These are phyloP conservation scores for Stomatorhinus walkeri DNA, from an alignment of 2,797 vertebrate genomes.

Conservation along the genomic window DNA sequence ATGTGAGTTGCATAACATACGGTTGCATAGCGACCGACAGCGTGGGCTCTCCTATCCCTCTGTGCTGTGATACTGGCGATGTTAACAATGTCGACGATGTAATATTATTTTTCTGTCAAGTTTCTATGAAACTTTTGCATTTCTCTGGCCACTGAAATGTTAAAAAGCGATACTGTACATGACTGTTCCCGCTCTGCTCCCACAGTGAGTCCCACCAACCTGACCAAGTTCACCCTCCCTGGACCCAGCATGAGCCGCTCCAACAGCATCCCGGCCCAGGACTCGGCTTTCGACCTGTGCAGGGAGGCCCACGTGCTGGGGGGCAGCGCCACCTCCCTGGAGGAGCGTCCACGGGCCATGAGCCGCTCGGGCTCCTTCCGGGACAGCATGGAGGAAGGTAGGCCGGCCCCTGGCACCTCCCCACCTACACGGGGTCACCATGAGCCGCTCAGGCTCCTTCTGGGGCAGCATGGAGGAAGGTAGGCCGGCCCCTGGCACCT, in stretches of 20 bases:
- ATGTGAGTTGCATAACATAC: background rate
- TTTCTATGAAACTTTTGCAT: background rate
- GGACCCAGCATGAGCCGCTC: conserved; percentile 60
- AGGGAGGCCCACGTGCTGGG: conserved; percentile 62
- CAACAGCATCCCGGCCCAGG: conserved; percentile 62
- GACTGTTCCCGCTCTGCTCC: background rate
- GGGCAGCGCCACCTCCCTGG: conserved; percentile 74
- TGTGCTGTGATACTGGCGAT: background rate
- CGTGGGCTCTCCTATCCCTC: background rate
- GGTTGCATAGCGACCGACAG: background rate
- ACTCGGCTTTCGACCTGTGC: conserved; percentile 61
- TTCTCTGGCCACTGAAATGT: background rate
- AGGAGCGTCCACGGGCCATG: conserved; percentile 75
- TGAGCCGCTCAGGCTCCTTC: conserved; percentile 76
- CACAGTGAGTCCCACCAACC: conserved; percentile 66
- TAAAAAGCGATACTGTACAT: background rate
- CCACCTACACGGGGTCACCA: conserved; percentile 33
- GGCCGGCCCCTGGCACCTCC: conserved; percentile 7
- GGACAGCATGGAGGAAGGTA: conserved; percentile 79
- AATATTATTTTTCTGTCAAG: background rate
- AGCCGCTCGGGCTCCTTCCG: conserved; percentile 75
- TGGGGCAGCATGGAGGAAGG: conserved; percentile 79
- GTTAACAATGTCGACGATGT: background rate
- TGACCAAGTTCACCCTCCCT: conserved; percentile 62
- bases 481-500: conserved; percentile 34